These are phyloP conservation scores for Osmerus eperlanus DNA, from an alignment of 2,113 vertebrate genomes.

Conservation along the genomic window DNA sequence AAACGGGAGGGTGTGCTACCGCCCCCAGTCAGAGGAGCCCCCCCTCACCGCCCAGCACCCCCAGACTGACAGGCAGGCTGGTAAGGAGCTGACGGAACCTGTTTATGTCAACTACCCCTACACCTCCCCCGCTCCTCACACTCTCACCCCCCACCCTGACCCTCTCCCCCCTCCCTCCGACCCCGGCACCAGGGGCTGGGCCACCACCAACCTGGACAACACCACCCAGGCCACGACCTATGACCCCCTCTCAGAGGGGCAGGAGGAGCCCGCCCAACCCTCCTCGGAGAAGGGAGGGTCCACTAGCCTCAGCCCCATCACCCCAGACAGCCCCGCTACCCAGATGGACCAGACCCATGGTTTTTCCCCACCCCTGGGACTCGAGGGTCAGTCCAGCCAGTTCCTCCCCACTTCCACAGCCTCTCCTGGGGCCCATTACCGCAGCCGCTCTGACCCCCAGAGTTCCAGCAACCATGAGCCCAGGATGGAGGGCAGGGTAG, in stretches of 20 bases:
- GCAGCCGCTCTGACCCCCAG: slow-evolving; percentile 70
- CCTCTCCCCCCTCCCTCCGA: slow-evolving; percentile 21
- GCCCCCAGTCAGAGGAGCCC: slow-evolving; percentile 28
- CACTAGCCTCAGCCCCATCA: slow-evolving; percentile 1
- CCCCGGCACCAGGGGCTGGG: slow-evolving; percentile 34
- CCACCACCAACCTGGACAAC: slow-evolving; percentile 53
- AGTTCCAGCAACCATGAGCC: not conserved
- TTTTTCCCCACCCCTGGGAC: not conserved
- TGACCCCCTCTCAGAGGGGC: slow-evolving; percentile 11
- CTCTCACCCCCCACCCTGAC: slow-evolving; percentile 49
- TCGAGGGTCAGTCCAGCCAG: not conserved
- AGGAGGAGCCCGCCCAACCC: slow-evolving; percentile 12
- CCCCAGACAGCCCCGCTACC: slow-evolving; percentile 25
- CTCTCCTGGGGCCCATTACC: slow-evolving; percentile 47
- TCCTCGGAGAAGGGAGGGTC: not conserved
- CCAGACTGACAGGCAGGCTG: slow-evolving; percentile 20
- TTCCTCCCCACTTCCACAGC: not conserved
- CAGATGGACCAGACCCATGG: not conserved
- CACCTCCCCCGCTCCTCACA: slow-evolving; percentile 17
- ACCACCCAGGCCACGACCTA: slow-evolving; percentile 17
- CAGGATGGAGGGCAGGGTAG: not conserved
- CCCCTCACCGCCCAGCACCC: slow-evolving; percentile 6
- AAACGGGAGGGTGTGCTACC: slow-evolving; percentile 62
- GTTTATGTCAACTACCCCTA: slow-evolving; percentile 77
- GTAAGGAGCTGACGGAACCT: slow-evolving; percentile 58